Percentiles rank a stretch among this genome's conserved stretches.
These are phyloP conservation scores for Leptopilina clavipes DNA, from an alignment of 1,140 invertebrate species.

Conservation along the genomic window DNA sequence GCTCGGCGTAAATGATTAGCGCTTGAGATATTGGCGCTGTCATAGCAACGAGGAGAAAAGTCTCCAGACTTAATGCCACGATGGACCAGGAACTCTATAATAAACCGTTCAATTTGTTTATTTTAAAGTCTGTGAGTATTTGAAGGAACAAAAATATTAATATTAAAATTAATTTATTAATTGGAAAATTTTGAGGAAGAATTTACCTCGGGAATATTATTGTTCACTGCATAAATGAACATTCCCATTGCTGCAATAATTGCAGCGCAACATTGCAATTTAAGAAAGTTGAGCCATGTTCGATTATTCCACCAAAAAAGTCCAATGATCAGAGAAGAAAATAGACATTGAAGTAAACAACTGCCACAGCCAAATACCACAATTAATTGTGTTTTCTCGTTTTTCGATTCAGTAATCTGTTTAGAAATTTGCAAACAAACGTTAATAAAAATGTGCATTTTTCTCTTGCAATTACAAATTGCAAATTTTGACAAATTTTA, in stretches of 20 bases:
- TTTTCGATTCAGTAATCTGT: slow-evolving; percentile 58
- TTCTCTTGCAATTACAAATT: no score
- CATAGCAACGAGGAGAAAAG: slow-evolving; percentile 75
- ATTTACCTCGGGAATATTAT: slow-evolving; percentile 75
- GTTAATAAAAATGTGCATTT: no score
- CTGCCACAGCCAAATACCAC: slow-evolving; percentile 78
- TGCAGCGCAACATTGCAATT: slow-evolving; percentile 80
- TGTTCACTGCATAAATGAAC: slow-evolving; percentile 78
- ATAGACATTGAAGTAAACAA: slow-evolving; percentile 77
- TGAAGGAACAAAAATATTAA: slow-evolving; percentile 9
- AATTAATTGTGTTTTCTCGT: slow-evolving; percentile 68
- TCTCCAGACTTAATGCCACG: slow-evolving; percentile 73
- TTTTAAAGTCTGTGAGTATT: neutral
- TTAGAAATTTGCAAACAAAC: slow-evolving; percentile 23
- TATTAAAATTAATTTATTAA: no score
- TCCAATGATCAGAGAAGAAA: slow-evolving; percentile 76
- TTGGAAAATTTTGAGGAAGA: no score
- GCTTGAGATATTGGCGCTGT: slow-evolving; percentile 78
- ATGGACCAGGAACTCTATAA: slow-evolving; percentile 71
- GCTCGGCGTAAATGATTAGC: slow-evolving; percentile 77
- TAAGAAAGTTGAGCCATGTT: slow-evolving; percentile 80
- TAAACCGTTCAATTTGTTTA: slow-evolving; percentile 37
- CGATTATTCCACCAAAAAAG: slow-evolving; percentile 78
- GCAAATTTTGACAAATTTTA: no score
- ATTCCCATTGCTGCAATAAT: slow-evolving; percentile 78